Evolutionary conservation across 1,140 invertebrate genomes (phyloP), one percentile per base, ranked within the genome.

Genomic region (Drosophila simulans): DNA sequence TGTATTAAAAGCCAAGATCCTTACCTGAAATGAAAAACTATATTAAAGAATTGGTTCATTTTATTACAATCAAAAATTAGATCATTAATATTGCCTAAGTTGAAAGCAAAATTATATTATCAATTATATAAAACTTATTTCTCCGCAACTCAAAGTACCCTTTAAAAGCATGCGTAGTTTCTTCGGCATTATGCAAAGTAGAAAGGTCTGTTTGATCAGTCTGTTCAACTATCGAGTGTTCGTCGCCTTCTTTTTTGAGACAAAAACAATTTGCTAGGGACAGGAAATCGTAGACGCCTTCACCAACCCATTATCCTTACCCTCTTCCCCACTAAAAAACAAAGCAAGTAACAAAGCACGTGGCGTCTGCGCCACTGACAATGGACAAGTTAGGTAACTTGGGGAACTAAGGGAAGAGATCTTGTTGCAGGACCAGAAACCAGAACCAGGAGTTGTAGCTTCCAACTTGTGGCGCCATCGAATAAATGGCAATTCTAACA

Each of bases 151-250:
- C 37, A 3, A 73, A 55, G 20, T 62, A 39, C 69, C 72, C 22
- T 34, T 10, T 0, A 4, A 8, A 34, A n/a, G 0, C n/a, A 3
- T 17, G 5, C n/a, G 37, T 35, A 71, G 64, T 15, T 46, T 20
- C 20, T 2, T 34, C 12, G n/a, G 46, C 45, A 49, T 42, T 82
- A 82, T 82, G 79, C 74, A 52, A 78, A 71, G 55, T 46, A 85
- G 82, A 49, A 74, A 45, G 55, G 80, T 72, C 68, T 69, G 63
- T 85, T 85, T 80, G 81, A 85, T 85, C 81, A 65, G 81, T 59
- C 56, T 81, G 63, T 74, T 69, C 62, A 56, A 73, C 72, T 85
- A 85, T 85, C 82, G 81, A 86, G 77, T 84, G 77, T 69, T 84
- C 77, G 80, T 84, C 80, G 80, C 80, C 80, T 76, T 69, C 43